phyloP scores from a whole-genome alignment of 2,797 vertebrate species.

The Lophotriccus pileatus region DNA sequence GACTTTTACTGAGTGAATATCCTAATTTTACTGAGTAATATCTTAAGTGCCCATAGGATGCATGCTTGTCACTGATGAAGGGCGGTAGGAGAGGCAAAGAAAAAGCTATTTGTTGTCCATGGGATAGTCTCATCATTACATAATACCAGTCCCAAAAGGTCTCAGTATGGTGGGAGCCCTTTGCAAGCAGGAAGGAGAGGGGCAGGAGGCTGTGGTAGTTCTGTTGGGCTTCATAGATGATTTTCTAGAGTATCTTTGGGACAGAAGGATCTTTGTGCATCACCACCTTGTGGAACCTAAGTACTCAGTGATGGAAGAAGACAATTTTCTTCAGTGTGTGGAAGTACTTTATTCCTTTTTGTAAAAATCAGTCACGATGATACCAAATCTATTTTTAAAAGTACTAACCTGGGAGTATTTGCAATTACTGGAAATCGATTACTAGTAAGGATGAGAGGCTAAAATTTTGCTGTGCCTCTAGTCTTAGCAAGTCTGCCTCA shows the following conservation, averaged over 20 bases:
- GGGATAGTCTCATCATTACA: background rate
- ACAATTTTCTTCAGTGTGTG: background rate
- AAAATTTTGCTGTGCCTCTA: background rate
- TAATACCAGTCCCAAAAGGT: background rate
- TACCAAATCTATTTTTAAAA: background rate
- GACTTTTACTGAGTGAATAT: background rate
- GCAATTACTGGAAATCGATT: background rate
- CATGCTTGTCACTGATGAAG: background rate
- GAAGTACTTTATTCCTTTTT: background rate
- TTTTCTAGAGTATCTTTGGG: background rate
- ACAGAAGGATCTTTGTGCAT: background rate
- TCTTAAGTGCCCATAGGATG: background rate
- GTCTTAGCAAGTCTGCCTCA: background rate
- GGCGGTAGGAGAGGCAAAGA: background rate
- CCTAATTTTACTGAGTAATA: no score
- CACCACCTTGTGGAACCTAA: background rate
- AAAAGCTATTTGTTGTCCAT: background rate
- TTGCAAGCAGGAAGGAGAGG: background rate
- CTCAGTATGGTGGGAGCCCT: background rate
- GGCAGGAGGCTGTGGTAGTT: background rate
- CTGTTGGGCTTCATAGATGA: background rate
- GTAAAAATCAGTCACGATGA: rapidly evolving
- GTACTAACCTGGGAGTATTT: background rate
- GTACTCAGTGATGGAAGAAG: background rate
- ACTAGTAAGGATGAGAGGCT: background rate